Evolutionary conservation across 2,797 vertebrate genomes (phyloP), one percentile per base, ranked within the genome.

Genomic region (Danionella dracula): DNA sequence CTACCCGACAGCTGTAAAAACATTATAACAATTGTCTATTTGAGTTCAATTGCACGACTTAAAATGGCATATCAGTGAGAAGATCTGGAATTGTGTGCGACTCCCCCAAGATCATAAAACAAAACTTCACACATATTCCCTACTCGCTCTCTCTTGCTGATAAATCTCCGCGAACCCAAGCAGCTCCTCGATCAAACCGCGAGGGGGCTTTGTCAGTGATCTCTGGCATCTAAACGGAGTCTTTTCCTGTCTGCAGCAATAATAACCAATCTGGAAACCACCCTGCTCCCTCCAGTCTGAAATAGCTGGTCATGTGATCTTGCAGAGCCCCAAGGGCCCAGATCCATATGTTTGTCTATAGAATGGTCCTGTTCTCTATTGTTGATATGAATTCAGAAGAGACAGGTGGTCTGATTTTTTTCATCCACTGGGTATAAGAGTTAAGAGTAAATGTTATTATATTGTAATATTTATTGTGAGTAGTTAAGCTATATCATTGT

Each of bases 251-350:
- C 72, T 71, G 45, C 45, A 71, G 55, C 68, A 68, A 70, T 73
- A 66, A 76, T 74, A 78, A 63, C 58, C 62, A 54, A 57, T 45
- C 42, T 78, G 76, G 76, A 73, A 78, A 78, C 75, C 74, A 72
- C 76, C 78, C 60, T 70, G 72, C 60, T 63, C 62, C 60, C 67
- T 42, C 69, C 49, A 10, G 75, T 72, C 73, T 75, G 73, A 68
- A 71, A 74, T 63, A 16, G 40, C 23, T 45, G 32, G 65, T 75
- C 68, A 75, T 55, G 27, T 75, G 72, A 67, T 63, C 29, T 20
- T 40, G 40, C 57, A 54, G 63, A 51, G 65, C 44, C 63, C 55
- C 59, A 61, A 64, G 45, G 29, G 66, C 54, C 60, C 31, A 32
- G 32, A 63, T 45, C 49, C 51, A 21, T 55, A 56, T 58, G 29